Conservation (phyloP, 2,113 vertebrate genomes). For the Charadrius vociferus region DNA sequence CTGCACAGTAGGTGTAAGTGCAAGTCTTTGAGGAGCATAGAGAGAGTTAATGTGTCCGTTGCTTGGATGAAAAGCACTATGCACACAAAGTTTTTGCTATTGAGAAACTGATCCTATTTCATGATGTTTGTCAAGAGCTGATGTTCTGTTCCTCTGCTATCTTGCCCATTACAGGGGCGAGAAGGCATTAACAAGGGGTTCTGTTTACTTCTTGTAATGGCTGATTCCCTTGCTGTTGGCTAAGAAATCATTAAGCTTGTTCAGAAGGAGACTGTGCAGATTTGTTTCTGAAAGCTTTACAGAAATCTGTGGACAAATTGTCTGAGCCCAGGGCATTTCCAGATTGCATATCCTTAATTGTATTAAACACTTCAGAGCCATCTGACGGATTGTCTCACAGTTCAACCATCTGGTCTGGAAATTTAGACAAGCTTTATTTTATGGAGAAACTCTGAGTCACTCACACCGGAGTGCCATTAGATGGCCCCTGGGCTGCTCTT, state of each 20-base stretch:
- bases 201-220: neutral
- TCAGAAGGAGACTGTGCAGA: neutral
- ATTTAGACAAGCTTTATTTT: constrained; percentile 12
- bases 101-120: neutral
- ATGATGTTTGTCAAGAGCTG: neutral
- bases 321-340: constrained; percentile 19
- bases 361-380: constrained; percentile 28
- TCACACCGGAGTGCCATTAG: neutral
- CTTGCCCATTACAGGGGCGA: neutral
- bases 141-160: constrained; percentile 19
- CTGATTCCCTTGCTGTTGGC: neutral
- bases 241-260: neutral
- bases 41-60: neutral
- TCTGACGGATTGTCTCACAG: constrained; percentile 32
- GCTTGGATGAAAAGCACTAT: neutral
- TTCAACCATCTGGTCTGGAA: constrained; percentile 34
- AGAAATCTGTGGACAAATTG: neutral
- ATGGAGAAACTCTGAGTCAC: neutral
- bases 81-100: neutral
- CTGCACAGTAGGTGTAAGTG: neutral
- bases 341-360: constrained; percentile 47
- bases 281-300: constrained; percentile 14
- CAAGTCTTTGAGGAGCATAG: neutral
- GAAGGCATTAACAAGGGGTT: neutral
- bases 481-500: neutral